These are phyloP conservation scores for Philopotamus ludificatus DNA, from an alignment of 1,140 invertebrate genomes.

Conservation along the genomic window DNA sequence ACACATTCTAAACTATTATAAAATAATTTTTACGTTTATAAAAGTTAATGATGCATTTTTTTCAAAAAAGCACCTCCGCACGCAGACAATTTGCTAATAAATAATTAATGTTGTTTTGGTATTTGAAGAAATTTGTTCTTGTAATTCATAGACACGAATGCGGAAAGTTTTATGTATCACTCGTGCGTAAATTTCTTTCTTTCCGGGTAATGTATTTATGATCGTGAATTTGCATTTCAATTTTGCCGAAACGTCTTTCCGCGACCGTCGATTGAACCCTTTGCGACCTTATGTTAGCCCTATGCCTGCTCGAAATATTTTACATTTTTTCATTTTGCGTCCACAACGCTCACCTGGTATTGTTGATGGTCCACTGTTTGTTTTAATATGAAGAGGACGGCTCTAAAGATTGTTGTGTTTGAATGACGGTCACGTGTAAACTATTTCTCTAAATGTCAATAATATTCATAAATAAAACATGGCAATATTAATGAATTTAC, in stretches of 20 bases:
- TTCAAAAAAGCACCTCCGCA: too few species aligned
- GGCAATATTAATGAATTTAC: too few species aligned
- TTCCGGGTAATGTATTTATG: not conserved
- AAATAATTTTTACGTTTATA: not conserved
- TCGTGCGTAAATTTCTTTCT: conserved; percentile 1
- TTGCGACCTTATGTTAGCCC: not conserved
- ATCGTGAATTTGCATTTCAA: conserved; percentile 17
- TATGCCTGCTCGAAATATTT: not conserved
- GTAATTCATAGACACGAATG: not conserved
- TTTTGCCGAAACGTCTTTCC: not conserved
- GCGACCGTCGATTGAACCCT: not conserved
- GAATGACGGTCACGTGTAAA: too few species aligned
- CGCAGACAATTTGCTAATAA: too few species aligned
- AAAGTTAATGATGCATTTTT: not conserved
- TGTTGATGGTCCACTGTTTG: too few species aligned
- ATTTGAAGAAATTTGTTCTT: too few species aligned
- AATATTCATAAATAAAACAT: too few species aligned
- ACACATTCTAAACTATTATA: not conserved
- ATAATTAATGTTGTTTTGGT: conserved; percentile 7
- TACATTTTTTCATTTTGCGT: not conserved
- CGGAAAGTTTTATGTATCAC: not conserved
- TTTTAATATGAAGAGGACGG: too few species aligned
- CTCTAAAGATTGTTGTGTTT: too few species aligned
- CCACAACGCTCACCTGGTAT: conserved; percentile 7
- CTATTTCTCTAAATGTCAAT: too few species aligned